Base-by-base conservation (phyloP, 1,140 invertebrate species). In the Diabrotica virgifera region DNA sequence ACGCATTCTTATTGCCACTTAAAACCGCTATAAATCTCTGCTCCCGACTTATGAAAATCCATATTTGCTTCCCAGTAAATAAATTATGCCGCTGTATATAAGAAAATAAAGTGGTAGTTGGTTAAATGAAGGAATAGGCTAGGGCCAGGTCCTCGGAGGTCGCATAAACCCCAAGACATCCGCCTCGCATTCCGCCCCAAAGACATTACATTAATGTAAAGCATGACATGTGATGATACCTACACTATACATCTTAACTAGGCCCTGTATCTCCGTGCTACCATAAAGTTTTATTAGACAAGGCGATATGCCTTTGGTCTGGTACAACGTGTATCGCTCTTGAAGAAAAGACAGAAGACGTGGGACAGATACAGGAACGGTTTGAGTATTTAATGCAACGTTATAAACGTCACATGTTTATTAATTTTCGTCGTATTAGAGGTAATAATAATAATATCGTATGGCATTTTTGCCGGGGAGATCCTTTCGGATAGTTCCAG, bases 191-290 rank as follows among this genome's bases (percentile, higher is more conserved):
- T 63, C 63, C 62, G 65, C 52, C 51, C 51, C 40, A 60, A 63
- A 68, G 66, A 68, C 66, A 61, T 68, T 61, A 64, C 66, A 68
- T 68, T 68, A 68, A 68, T 64, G 66, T 68, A 64, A 60, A 64
- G 66, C 66, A 65, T 68, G 67, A 68, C 64, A 62, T 68, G 67
- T 66, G 67, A 65, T 66, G 67, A 65, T 65, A 59, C 64, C 51
- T 52, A 38, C 35, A 58, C 64, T 63, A 68, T 68, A 60, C 67
- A 68, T 68, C 63, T 68, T 66, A 68, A 68, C 63, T 62, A 62
- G 67, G 64, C 67, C 35, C 35, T 54, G 64, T 69, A 69, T 66
- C 64, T 69, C 64, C 50, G 58, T 62, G 58, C 61, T 53, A 59
- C 68, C 58, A 69, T 69, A 69, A 69, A 69, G 50, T 69, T 67